Percentiles rank a stretch among this genome's conserved stretches.
phyloP scores from a whole-genome alignment of 1,140 invertebrate species.

The Paraescarpia echinospica region DNA sequence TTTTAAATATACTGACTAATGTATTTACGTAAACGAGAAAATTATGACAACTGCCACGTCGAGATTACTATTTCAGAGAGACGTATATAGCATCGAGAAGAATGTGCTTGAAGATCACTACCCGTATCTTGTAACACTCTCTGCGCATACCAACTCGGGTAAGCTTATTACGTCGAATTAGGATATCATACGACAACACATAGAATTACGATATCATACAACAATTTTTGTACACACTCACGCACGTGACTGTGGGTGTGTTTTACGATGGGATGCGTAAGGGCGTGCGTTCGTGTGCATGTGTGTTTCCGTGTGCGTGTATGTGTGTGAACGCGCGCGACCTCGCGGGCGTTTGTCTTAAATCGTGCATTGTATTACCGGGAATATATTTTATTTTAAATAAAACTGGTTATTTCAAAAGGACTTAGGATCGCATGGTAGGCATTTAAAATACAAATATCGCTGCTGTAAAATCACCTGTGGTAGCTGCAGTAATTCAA shows the following conservation, averaged over 20 bases:
- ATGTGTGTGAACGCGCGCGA: too few relatives aligned
- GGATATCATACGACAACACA: background rate
- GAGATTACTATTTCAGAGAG: background rate
- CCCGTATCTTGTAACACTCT: background rate
- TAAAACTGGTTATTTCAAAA: too few relatives aligned
- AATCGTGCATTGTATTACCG: too few relatives aligned
- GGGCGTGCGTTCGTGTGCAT: background rate
- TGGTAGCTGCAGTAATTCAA: background rate
- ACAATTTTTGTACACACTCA: background rate
- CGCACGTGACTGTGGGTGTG: too few relatives aligned
- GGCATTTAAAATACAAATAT: background rate
- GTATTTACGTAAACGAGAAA: too few relatives aligned
- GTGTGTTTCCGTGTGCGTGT: background rate
- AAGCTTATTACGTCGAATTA: background rate
- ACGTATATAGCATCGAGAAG: background rate
- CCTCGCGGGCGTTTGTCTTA: too few relatives aligned
- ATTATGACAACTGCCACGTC: background rate
- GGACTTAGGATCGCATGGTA: too few relatives aligned
- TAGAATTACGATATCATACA: background rate
- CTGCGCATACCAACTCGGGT: background rate
- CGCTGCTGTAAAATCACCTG: background rate
- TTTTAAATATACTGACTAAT: too few relatives aligned
- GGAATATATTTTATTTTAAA: too few relatives aligned
- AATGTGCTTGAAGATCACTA: background rate
- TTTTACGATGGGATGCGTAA: background rate